Percentiles rank a stretch among this genome's conserved stretches.
These are phyloP conservation scores for Coturnix japonica DNA, from an alignment of 2,113 vertebrate genomes.

Conservation along the genomic window DNA sequence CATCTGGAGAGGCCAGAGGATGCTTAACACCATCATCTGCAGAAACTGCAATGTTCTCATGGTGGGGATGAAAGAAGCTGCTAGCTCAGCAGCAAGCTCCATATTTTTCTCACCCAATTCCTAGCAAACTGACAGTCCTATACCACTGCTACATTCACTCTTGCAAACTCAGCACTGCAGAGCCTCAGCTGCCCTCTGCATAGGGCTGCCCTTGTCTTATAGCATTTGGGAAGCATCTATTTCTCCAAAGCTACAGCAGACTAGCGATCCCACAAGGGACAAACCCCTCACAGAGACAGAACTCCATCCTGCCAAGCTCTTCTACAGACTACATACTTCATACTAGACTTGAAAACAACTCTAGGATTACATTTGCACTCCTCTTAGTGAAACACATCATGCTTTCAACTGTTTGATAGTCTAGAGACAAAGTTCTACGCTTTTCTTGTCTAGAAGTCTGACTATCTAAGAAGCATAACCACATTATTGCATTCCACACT, in stretches of 20 bases:
- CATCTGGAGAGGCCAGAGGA: not conserved
- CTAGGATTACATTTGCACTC: not conserved
- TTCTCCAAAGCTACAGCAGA: not conserved
- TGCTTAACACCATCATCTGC: not conserved
- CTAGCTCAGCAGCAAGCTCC: not conserved
- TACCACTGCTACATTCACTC: rapidly evolving
- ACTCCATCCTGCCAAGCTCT: not conserved
- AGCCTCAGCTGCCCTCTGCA: not conserved
- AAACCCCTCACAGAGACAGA: not conserved
- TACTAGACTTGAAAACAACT: not conserved
- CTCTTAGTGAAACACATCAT: not conserved
- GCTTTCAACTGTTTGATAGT: not conserved
- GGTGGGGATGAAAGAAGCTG: not conserved
- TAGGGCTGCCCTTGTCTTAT: not conserved
- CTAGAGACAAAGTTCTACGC: not conserved
- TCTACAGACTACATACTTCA: not conserved
- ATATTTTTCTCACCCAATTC: not conserved
- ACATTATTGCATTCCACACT: not conserved
- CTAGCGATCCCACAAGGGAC: not conserved
- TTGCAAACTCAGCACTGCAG: not conserved
- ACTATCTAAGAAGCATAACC: not conserved
- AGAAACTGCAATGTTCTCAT: not conserved
- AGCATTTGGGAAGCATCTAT: not conserved
- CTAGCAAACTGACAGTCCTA: not conserved
- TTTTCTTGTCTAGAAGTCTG: not conserved